These are phyloP conservation scores for Sinhomidia bicolor DNA, from an alignment of 2,888 invertebrate species.

Conservation along the genomic window DNA sequence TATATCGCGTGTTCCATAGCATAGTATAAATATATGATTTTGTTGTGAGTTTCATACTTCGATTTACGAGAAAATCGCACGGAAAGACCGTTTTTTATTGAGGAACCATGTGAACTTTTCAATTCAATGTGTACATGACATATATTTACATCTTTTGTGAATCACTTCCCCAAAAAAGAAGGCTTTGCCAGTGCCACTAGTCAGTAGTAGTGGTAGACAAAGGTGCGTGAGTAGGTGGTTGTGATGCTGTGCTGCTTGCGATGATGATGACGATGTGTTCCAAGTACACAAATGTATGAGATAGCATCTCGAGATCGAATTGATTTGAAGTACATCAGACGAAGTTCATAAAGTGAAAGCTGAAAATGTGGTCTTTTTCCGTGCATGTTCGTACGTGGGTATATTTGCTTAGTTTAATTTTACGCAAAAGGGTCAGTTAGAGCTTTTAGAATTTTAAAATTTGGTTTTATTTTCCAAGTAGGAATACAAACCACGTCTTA, in stretches of 20 bases:
- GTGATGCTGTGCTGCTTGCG: not conserved
- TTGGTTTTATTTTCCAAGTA: no score
- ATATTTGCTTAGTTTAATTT: not conserved
- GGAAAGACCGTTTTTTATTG: slow-evolving; percentile 21
- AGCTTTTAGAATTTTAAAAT: no score
- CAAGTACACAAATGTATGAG: not conserved
- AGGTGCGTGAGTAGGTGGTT: slow-evolving; percentile 37
- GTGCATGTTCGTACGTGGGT: not conserved
- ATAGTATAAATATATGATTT: not conserved
- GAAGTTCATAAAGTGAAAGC: slow-evolving; percentile 33
- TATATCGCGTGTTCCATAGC: not conserved
- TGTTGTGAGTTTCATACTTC: slow-evolving; percentile 4
- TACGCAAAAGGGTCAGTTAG: no score
- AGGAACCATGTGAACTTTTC: slow-evolving; percentile 5
- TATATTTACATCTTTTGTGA: slow-evolving; percentile 13
- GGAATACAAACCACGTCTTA: no score
- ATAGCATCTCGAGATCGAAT: slow-evolving; percentile 3
- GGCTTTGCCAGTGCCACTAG: no score
- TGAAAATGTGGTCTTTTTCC: not conserved
- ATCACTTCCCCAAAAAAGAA: slow-evolving; percentile 6
- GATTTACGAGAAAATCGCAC: not conserved
- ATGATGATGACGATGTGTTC: not conserved
- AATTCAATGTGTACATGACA: slow-evolving; percentile 34
- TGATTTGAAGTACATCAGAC: slow-evolving; percentile 17
- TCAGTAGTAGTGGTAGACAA: not conserved